A percentile compares a stretch with the other conserved stretches of the same genome.
These are phyloP conservation scores for Falco naumanni DNA, from an alignment of 2,797 vertebrate species.

Conservation along the genomic window DNA sequence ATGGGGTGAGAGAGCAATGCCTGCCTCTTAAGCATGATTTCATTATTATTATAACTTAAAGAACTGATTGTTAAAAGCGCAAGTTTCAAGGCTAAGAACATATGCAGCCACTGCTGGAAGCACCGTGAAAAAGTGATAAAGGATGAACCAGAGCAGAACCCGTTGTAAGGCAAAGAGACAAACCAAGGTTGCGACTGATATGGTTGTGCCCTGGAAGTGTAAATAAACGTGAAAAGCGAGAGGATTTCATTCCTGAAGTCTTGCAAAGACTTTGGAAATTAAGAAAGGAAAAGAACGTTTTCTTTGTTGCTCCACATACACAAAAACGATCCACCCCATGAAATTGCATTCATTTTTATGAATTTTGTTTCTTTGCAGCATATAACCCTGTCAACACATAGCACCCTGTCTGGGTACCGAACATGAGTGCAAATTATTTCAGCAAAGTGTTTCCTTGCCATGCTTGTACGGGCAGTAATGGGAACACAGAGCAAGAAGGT, in stretches of 20 bases:
- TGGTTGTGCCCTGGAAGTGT: background rate
- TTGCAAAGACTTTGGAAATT: background rate
- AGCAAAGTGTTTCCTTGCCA: background rate
- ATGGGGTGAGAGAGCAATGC: background rate
- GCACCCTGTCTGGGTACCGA: background rate
- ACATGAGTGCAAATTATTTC: background rate
- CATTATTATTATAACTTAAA: conserved; percentile 25
- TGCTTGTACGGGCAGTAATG: background rate
- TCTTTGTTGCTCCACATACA: background rate
- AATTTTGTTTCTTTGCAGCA: background rate
- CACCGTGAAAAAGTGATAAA: conserved; percentile 10
- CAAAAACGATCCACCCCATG: background rate
- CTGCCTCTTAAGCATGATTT: background rate
- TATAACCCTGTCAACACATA: background rate
- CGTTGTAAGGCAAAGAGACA: background rate
- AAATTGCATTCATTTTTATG: background rate
- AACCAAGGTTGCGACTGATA: conserved; percentile 1
- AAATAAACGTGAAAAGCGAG: conserved; percentile 21
- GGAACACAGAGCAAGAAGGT: background rate
- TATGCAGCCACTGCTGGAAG: conserved; percentile 40
- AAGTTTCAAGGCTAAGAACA: conserved; percentile 20
- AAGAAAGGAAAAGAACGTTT: background rate
- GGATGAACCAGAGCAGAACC: conserved; percentile 49
- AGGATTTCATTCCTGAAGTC: background rate
- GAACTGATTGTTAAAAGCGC: background rate